Base-by-base conservation (phyloP, 2,797 vertebrate genomes). In the Rhodeus uyekii region DNA sequence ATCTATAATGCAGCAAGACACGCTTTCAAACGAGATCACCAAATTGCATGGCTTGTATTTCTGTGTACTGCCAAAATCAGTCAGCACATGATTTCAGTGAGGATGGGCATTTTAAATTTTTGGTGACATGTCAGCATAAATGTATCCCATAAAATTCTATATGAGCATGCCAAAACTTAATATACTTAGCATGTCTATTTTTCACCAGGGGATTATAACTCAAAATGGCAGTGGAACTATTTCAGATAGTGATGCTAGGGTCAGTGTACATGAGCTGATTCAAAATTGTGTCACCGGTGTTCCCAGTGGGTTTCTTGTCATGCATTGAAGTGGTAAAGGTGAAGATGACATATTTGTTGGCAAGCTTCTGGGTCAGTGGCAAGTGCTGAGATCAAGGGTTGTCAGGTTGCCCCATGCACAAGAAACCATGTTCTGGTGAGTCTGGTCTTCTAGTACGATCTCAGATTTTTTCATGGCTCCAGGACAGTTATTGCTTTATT, bases 361-460 rank as follows among this genome's bases (percentile, higher is more conserved):
- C 39, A 63, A 61, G 78, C 29, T 24, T 61, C 67, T 1, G 12
- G 67, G 53, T 60, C 68, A 2, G 53, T 34, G 22, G 39, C 36
- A 42, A 19, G 38, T 79, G 53, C 38, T 38, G n/a, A 79, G 77
- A 65, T 71, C 63, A 80, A 46, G 53, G 19, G 38, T 32, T 76
- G 6, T 61, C 36, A 29, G 5, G 48, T 32, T 1, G 2, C 29
- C 13, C 69, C 29, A 53, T 36, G 46, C 22, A 14, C 75, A 76
- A 46, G 7, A 74, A 58, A 39, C 27, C 72, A 24, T 27, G 4
- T 38, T 74, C 32, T 14, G 3, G 16, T 27, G 13, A 19, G 13
- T 76, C 38, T 61, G 8, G 16, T 61, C 42, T 61, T 61, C 36
- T 42, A 8, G 29, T 29, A 39, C 38, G 4, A 7, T 44, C 12